phyloP scores from a whole-genome alignment of 2,888 invertebrate species.

The Formica aserva region DNA sequence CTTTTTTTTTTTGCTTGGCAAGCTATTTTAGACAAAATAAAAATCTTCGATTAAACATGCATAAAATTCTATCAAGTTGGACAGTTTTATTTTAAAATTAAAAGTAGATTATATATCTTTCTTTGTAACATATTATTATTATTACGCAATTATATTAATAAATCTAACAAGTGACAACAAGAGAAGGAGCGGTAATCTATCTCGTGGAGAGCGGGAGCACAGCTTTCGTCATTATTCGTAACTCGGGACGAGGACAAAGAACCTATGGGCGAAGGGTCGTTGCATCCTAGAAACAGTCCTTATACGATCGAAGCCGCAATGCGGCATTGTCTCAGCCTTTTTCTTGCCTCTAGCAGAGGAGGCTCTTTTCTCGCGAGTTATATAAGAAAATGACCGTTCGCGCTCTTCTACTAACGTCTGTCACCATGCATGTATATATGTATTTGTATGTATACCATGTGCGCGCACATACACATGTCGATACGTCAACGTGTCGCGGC shows the following conservation, averaged over 20 bases:
- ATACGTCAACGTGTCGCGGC: slow-evolving; percentile 48
- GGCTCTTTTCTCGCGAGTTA: slow-evolving; percentile 74
- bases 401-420: slow-evolving; percentile 46
- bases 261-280: slow-evolving; percentile 64
- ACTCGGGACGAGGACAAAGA: slow-evolving; percentile 54
- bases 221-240: slow-evolving; percentile 61
- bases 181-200: background rate
- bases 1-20: background rate
- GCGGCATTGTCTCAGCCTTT: slow-evolving; percentile 77
- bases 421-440: background rate
- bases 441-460: background rate
- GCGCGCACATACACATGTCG: background rate
- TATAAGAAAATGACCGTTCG: slow-evolving; percentile 77
- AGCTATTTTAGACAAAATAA: background rate
- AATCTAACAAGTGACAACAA: background rate
- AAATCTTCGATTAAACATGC: background rate
- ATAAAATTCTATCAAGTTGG: background rate
- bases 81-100: background rate
- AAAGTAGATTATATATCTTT: background rate
- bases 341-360: slow-evolving; percentile 66
- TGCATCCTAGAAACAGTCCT: slow-evolving; percentile 76
- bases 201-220: background rate
- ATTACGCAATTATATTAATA: background rate
- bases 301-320: slow-evolving; percentile 74
- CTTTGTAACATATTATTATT: background rate